Evolutionary conservation across 2,888 invertebrate species (phyloP), one percentile per base, ranked within the genome.

Genomic region (Drosophila gaucha): DNA sequence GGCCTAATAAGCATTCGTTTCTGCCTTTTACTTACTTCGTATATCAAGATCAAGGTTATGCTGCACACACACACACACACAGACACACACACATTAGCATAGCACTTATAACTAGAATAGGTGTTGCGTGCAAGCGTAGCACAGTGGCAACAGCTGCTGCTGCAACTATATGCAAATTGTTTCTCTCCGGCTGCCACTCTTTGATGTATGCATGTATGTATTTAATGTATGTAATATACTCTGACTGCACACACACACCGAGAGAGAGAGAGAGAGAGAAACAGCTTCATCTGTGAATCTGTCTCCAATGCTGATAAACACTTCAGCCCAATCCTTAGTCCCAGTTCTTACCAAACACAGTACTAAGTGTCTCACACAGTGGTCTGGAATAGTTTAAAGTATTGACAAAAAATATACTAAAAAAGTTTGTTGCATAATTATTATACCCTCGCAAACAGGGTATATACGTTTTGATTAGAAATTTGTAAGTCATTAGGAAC

Each of bases 81-180:
- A 47, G 16, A 46, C 33, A 9, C 35, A 31, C 31, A 52, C 20
- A 22, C 8, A 47, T 14, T 41, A 26, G 24, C 41, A 41, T 41
- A 24, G n/a, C 18, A 18, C 22, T 35, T 39, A 26, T 57, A 72
- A 65, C 59, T 60, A 50, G 68, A 64, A 38, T 65, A 68, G 68
- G 72, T 73, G 72, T 50, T 49, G 65, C 68, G 59, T 72, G 64
- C 16, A 52, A 63, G 56, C 56, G 55, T 14, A 28, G 39, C 59
- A 36, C 49, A 52, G 51, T 44, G 51, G 55, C 63, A 72, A 43
- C 44, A 41, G 18, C 46, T 26, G 38, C 54, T 38, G 36, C 50
- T 46, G 71, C 67, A 33, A 63, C 54, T 50, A 20, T 60, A 73
- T 73, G 72, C 72, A 73, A 73, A 73, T 73, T 52, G 56, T 68